phyloP scores from a whole-genome alignment of 2,113 vertebrate species.

The Microcebus murinus region DNA sequence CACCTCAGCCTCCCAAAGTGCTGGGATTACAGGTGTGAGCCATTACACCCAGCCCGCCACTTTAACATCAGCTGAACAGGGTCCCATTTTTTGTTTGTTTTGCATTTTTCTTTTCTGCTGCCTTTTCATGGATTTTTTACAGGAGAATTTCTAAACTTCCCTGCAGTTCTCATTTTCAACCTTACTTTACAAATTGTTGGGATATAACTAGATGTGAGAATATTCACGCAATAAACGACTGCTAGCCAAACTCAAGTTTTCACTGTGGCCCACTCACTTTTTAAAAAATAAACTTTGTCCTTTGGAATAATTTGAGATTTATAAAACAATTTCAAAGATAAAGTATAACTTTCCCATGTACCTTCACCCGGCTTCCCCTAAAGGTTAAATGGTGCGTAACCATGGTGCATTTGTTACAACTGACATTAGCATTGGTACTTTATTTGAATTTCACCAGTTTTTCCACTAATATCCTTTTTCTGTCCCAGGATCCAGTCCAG shows the following conservation, averaged over 20 bases:
- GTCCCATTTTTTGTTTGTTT: not conserved
- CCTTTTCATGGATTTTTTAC: not conserved
- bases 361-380: not conserved
- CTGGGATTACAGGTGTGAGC: no score
- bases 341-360: not conserved
- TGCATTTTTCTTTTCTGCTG: not conserved
- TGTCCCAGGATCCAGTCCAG: not conserved
- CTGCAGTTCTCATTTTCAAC: conserved; percentile 37
- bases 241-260: conserved; percentile 51
- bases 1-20: no score
- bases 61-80: not conserved
- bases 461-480: not conserved
- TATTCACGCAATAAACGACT: not conserved
- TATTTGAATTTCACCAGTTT: not conserved
- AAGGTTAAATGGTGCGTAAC: not conserved
- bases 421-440: not conserved
- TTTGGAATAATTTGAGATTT: conserved; percentile 23
- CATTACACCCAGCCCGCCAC: no score
- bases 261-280: conserved; percentile 52
- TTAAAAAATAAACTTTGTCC: conserved; percentile 41
- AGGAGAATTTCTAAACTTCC: not conserved
- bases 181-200: conserved; percentile 20
- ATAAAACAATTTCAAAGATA: conserved; percentile 30
- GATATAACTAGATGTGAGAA: conserved; percentile 46
- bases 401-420: not conserved